Evolutionary conservation across 1,140 invertebrate genomes (phyloP).

Genomic region (Achatina immaculata): DNA sequence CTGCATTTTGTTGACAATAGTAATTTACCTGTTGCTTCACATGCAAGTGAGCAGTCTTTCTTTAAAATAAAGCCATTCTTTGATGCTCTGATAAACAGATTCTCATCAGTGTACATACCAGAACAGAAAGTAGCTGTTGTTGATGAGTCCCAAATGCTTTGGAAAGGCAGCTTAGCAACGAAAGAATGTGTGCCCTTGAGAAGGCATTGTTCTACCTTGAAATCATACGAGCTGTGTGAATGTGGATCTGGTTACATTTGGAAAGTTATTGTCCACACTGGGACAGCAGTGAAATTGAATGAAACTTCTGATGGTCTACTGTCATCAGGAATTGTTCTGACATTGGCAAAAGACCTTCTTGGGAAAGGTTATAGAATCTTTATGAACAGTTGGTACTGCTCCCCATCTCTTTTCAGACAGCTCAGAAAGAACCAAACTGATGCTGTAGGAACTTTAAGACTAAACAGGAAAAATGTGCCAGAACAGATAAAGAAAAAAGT

Average conservation of each 20-base stretch:
- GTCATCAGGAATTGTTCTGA: background rate
- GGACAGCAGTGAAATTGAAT: background rate
- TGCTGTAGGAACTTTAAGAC: background rate
- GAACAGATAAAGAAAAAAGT: background rate
- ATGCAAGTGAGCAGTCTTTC: background rate
- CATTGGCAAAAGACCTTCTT: background rate
- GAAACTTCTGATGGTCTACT: background rate
- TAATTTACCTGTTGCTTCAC: background rate
- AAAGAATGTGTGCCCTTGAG: background rate
- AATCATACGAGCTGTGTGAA: background rate
- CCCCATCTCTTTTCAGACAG: background rate
- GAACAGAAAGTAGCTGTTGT: background rate
- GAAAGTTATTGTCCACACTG: background rate
- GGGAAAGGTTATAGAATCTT: background rate
- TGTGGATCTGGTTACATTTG: background rate
- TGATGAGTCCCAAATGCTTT: background rate
- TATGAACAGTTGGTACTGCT: background rate
- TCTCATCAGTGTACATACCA: background rate
- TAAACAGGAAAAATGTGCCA: background rate
- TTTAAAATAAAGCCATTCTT: background rate
- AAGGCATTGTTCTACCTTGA: background rate
- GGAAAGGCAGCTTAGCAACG: background rate
- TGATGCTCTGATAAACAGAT: background rate
- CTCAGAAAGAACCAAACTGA: background rate
- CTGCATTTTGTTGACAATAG: background rate